Percentiles rank a stretch among this genome's conserved stretches.
These are phyloP conservation scores for Atherinosoma microstoma DNA, from an alignment of 2,797 vertebrate species.

Conservation along the genomic window DNA sequence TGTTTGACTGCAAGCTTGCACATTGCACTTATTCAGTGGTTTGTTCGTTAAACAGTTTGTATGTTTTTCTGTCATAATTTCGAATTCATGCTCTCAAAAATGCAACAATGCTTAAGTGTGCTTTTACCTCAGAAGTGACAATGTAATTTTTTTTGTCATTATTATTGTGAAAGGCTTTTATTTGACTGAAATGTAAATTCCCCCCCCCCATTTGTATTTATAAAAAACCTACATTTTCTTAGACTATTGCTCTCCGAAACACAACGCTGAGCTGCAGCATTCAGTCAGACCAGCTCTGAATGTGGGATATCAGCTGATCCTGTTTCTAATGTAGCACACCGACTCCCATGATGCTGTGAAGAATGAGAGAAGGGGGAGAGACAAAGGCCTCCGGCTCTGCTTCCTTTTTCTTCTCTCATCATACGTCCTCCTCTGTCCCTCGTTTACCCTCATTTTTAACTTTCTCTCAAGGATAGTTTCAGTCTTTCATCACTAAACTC, in stretches of 20 bases:
- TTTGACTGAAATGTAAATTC: too few relatives aligned
- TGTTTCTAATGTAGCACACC: constrained; percentile 70
- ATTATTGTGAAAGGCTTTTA: too few relatives aligned
- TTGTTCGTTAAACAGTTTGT: too few relatives aligned
- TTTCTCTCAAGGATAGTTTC: constrained; percentile 57
- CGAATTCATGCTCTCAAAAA: too few relatives aligned
- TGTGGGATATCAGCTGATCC: constrained; percentile 68
- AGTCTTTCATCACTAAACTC: constrained; percentile 57
- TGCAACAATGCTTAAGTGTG: not conserved
- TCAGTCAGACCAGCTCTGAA: constrained; percentile 40
- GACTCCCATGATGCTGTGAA: constrained; percentile 73
- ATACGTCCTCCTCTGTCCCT: constrained; percentile 51
- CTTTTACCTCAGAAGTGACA: not conserved
- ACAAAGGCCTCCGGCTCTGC: constrained; percentile 52
- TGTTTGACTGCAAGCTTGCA: not conserved
- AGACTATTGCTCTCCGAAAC: constrained; percentile 6
- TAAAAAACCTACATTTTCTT: not conserved
- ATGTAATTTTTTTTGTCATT: not conserved
- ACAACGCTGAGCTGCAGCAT: constrained; percentile 15
- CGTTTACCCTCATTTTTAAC: constrained; percentile 56
- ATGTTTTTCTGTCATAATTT: too few relatives aligned
- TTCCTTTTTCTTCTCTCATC: constrained; percentile 31
- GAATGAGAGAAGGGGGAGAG: constrained; percentile 26
- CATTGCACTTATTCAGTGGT: too few relatives aligned
- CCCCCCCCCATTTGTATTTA: not conserved